Evolutionary conservation across 1,140 invertebrate genomes (phyloP), one percentile per base, ranked within the genome.

Genomic region (Brachystomella parvula): DNA sequence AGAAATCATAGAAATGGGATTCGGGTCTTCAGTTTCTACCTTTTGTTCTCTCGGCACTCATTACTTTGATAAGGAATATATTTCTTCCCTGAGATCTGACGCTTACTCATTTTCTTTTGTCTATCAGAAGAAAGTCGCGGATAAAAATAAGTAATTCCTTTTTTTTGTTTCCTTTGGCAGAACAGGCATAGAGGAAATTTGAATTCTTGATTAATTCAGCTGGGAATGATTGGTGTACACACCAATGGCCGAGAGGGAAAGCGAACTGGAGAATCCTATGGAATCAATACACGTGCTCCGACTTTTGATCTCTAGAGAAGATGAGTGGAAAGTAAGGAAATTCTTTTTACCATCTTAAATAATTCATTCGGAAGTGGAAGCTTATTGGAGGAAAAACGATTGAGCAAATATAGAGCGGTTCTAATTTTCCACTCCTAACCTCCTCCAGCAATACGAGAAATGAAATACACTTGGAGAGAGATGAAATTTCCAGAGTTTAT

Each of bases 281-380:
- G 19, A 39, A 39, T 6, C 19, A n/a, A n/a, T 19, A 19, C 35
- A 26, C 49, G 49, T 53, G 49, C 49, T 24, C 12, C 6, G 49
- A 53, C 49, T 53, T 6, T 6, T 9, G 6, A 53, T 6, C 6
- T 6, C 49, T 24, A 53, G 49, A 17, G 49, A 24, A 12, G 6
- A 15, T 6, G 49, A 53, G 49, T 39, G 6, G 19, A 39, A 19
- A 19, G 19, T 9, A 39, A 6, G 6, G 35, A 19, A 53, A 53
- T 53, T 53, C 49, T 17, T 53, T 53, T 53, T 12, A 53, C 24
- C 49, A 53, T 53, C 49, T 53, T 53, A 53, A 53, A 24, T 53
- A 53, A 53, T 53, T 53, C 49, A 53, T 53, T 53, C 49, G 15
- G 24, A 53, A 26, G 49, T 6, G 24, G 24, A 26, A 26, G 6